Evolutionary conservation across 2,113 vertebrate species (phyloP), one percentile per base, ranked within the genome.

Genomic region (Triplophysa dalaica): DNA sequence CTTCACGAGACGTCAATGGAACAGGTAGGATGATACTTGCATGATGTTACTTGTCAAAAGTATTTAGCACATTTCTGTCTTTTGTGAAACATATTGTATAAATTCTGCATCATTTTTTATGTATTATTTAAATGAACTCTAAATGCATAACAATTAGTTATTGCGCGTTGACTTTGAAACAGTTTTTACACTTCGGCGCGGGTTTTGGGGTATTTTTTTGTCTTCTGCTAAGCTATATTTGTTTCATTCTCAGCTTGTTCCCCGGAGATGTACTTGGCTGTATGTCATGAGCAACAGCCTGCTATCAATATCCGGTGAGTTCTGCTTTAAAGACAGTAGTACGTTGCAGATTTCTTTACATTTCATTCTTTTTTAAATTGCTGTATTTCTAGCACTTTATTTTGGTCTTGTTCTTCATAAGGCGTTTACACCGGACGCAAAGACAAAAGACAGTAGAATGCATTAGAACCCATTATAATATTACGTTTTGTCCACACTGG

Each of bases 1-100:
- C 93, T 99, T 83, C 97, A 99, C 50, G 97, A 99, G 92, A 98
- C 97, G 0, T 97, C 96, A 33, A 98, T 99, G 97, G 97, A 98
- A 84, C 97, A 98, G 95, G 97, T 98, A 87, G 38, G 63, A 58
- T 43, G 10, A 12, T 63, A 33, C 10, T 64, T 74, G 97, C 98
- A 87, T 43, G 63, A 58, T 43, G 11, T n/a, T 63, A 33, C 17
- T 64, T 74, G 41, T 58, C 52, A 33, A 17, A 14, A 26, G 12
- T 21, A 17, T 6, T 43, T 43, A 45, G 19, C 45, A 1, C 10
- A 45, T 45, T 45, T 45, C 22, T 19, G 4, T 8, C 63, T 76
- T 33, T 10, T 77, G 21, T 77, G 75, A n/a, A 7, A 7, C 33
- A 38, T 38, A 38, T 6, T 38, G 33, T 38, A 8, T 38, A 38